Evolutionary conservation across 92 coral and sea anemone species (phyloP), one percentile per base, ranked within the genome.

Genomic region (Porites evermanni): DNA sequence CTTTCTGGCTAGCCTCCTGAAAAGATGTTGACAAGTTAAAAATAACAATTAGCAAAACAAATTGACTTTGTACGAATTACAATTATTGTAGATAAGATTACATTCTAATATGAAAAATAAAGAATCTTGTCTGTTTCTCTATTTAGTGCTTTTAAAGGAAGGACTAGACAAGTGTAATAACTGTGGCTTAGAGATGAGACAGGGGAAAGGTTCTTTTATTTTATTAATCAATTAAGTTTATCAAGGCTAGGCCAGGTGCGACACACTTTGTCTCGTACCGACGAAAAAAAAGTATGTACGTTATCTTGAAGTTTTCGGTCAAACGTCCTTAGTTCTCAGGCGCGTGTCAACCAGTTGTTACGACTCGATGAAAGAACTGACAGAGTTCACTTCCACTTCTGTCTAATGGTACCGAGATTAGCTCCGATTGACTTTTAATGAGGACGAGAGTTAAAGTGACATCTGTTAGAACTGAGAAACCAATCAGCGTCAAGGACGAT

Each of bases 401-500:
- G 86, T 81, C 69, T 54, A 60, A 83, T 61, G 72, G 73, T 47
- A 52, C 29, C 9, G 17, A 63, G 68, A 69, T 69, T 72, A 85
- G 67, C 47, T 20, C 14, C 61, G 77, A 85, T 76, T 77, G 83
- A 77, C 69, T 77, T 85, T 85, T 66, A 77, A 85, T 38, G 47
- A 38, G 47, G 47, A 38, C 47, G 47, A 38, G 47, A 38, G 47
- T 38, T 38, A 38, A 38, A 38, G 47, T 38, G 47, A 38, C 47
- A 38, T 38, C 47, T 38, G 47, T 38, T 38, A 4, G 47, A 38
- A 38, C 47, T 38, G 47, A 38, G 47, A 67, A 56, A 64, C 88
- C 88, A 85, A 85, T 85, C 82, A 85, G 83, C 29, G 47, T 3
- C 68, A 75, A 84, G 88, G n/a, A 59, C 21, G 17, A 56, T 13